These are phyloP conservation scores for Mastomys coucha DNA, from an alignment of 2,113 vertebrate species.

Conservation along the genomic window DNA sequence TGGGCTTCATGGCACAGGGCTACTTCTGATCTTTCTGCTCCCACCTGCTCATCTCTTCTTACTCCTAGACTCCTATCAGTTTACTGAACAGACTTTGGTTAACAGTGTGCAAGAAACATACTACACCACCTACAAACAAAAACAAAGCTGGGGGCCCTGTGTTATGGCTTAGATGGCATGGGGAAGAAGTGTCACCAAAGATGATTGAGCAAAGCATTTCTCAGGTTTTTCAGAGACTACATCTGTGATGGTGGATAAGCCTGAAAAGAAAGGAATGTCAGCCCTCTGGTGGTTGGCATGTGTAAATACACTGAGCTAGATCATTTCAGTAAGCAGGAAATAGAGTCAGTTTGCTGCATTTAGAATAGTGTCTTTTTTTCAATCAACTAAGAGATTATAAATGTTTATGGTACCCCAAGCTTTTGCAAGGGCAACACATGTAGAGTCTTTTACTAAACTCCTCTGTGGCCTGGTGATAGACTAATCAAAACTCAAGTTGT, in stretches of 20 bases:
- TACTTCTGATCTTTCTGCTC: neutral
- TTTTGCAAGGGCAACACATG: neutral
- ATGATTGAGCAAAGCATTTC: neutral
- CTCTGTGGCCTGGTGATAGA: neutral
- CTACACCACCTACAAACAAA: neutral
- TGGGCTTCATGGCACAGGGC: neutral
- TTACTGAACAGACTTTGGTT: neutral
- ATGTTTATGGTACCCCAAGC: neutral
- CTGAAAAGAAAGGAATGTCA: slow-evolving; percentile 60
- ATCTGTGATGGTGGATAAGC: neutral
- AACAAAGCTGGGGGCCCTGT: neutral
- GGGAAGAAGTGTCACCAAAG: neutral
- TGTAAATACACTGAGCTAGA: neutral
- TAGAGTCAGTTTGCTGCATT: neutral
- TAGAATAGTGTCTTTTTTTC: slow-evolving; percentile 14
- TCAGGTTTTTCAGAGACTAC: neutral
- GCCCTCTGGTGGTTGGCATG: slow-evolving; percentile 29
- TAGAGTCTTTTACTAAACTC: neutral
- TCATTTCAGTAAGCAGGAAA: neutral
- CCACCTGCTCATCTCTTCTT: neutral
- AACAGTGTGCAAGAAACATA: neutral
- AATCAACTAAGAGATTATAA: neutral
- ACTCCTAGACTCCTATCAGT: neutral
- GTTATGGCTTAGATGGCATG: neutral
- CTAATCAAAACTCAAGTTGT: neutral